phyloP scores from a whole-genome alignment of 2,888 invertebrate genomes.

The Drosophila nr. perissopoda region DNA sequence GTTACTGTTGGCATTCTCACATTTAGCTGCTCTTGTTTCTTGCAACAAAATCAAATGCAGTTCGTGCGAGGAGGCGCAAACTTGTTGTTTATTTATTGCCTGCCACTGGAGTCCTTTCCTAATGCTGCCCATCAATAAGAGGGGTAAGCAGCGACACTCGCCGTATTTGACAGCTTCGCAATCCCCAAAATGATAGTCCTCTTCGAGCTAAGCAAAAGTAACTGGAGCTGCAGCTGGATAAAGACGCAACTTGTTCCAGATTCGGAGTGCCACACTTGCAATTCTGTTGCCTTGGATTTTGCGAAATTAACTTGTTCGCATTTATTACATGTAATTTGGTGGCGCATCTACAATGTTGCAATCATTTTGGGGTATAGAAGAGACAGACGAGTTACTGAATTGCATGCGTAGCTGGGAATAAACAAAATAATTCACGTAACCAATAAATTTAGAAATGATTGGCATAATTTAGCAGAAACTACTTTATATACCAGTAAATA shows the following conservation, averaged over 20 bases:
- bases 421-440: not conserved
- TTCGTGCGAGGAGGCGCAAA: constrained; percentile 29
- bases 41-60: constrained; percentile 52
- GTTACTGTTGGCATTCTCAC: not conserved
- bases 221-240: constrained; percentile 12
- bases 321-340: constrained; percentile 67
- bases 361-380: constrained; percentile 2
- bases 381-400: not conserved
- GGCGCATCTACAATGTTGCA: constrained; percentile 31
- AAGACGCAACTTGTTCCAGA: constrained; percentile 21
- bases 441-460: not conserved
- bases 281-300: constrained; percentile 43
- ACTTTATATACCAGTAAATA: not conserved
- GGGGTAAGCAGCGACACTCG: constrained; percentile 48
- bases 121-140: constrained; percentile 73
- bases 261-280: constrained; percentile 33
- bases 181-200: constrained; percentile 56
- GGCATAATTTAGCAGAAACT: not conserved
- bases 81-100: constrained; percentile 62
- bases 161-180: constrained; percentile 66
- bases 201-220: constrained; percentile 28
- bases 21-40: not conserved
- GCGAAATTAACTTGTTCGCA: constrained; percentile 66
- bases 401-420: not conserved
- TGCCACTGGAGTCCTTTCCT: constrained; percentile 44